These are phyloP conservation scores for Sebastes fasciatus DNA, from an alignment of 2,113 vertebrate genomes.

Conservation along the genomic window DNA sequence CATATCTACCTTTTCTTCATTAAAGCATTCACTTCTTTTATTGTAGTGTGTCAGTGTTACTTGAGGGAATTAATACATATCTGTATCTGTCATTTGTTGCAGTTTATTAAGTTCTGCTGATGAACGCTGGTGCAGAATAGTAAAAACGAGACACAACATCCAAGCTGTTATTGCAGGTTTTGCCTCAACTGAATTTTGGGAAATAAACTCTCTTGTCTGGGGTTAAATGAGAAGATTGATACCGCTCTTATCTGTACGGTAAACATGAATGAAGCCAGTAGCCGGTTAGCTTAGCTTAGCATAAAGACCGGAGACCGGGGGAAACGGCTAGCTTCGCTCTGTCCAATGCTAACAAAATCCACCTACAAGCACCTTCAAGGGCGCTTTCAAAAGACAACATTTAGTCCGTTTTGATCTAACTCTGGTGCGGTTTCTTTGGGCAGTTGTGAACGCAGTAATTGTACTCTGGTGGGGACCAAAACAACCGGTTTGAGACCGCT, in stretches of 20 bases:
- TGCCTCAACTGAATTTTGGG: no score
- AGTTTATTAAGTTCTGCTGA: constrained; percentile 1
- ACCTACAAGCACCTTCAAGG: background rate
- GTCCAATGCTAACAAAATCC: background rate
- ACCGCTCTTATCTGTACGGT: background rate
- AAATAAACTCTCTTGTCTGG: no score
- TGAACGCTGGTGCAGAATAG: background rate
- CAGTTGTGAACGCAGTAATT: no score
- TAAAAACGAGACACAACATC: background rate
- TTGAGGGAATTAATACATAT: background rate
- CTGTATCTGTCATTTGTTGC: background rate
- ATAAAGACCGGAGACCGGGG: background rate
- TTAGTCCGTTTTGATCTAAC: no score
- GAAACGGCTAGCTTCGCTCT: background rate
- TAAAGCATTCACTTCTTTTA: constrained; percentile 14
- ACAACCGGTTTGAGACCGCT: no score
- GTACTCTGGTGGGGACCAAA: no score
- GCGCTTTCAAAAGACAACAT: no score
- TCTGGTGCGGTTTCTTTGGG: no score
- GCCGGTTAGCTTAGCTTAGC: background rate
- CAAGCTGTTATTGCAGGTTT: background rate
- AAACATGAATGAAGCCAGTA: background rate
- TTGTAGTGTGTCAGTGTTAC: background rate
- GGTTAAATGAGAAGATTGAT: background rate
- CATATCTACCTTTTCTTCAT: background rate